Evolutionary conservation across 2,797 vertebrate genomes (phyloP).

Genomic region (Erethizon dorsatum): DNA sequence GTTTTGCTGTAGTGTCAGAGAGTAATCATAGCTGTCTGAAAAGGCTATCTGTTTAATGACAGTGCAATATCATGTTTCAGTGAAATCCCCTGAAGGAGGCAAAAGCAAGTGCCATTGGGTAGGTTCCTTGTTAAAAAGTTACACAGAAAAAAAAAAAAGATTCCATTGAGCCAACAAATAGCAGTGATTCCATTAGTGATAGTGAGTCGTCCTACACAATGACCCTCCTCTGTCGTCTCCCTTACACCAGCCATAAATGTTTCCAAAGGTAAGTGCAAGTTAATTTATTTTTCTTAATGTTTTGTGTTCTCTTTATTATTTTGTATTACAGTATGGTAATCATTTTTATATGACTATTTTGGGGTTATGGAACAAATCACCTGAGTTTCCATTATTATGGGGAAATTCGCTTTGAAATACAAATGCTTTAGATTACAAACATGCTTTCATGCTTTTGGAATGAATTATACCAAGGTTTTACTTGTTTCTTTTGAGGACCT

Average conservation of each 20-base stretch:
- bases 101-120: background rate
- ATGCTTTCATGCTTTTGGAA: background rate
- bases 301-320: background rate
- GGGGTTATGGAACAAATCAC: background rate
- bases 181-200: background rate
- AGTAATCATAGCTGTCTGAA: background rate
- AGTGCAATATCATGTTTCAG: background rate
- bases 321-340: background rate
- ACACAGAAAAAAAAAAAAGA: too few relatives aligned
- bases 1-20: conserved; percentile 19
- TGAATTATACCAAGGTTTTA: background rate
- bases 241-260: background rate
- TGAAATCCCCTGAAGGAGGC: background rate
- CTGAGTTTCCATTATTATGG: background rate
- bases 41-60: background rate
- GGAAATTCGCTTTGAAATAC: background rate
- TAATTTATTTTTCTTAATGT: background rate
- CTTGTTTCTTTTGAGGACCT: background rate
- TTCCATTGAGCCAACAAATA: background rate
- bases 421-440: background rate
- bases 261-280: background rate
- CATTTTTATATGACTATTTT: background rate
- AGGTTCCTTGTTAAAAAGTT: background rate
- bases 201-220: background rate
- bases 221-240: background rate